These are phyloP conservation scores for Oncorhynchus mykiss DNA, from an alignment of 2,113 vertebrate species.

Conservation along the genomic window DNA sequence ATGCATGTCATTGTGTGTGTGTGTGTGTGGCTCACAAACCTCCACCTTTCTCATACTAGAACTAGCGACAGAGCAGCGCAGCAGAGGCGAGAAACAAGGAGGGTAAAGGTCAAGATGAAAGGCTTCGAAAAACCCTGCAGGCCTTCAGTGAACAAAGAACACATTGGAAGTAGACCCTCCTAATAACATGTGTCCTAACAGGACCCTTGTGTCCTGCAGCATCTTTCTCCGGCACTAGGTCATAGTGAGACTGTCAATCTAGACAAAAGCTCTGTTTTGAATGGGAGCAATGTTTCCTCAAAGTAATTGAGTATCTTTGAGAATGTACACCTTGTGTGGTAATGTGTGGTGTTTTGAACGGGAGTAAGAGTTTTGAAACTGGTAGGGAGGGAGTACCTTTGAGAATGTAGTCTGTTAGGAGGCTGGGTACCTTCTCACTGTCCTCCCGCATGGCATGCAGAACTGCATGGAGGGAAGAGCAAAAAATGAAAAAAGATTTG, in stretches of 20 bases:
- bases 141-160: too few relatives aligned
- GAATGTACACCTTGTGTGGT: too few relatives aligned
- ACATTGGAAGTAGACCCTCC: too few relatives aligned
- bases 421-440: slow-evolving; percentile 92
- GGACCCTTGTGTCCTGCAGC: too few relatives aligned
- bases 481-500: too few relatives aligned
- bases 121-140: slow-evolving; percentile 5
- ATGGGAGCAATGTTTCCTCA: too few relatives aligned
- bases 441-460: slow-evolving; percentile 96
- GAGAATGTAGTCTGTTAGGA: slow-evolving; percentile 97
- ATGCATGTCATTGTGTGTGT: slow-evolving; percentile 12
- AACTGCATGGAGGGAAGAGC: slow-evolving; percentile 67
- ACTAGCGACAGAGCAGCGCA: slow-evolving; percentile 84
- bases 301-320: too few relatives aligned
- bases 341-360: too few relatives aligned
- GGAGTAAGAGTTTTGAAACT: not conserved
- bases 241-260: not conserved
- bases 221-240: slow-evolving; percentile 11
- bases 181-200: too few relatives aligned
- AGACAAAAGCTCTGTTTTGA: too few relatives aligned
- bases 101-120: slow-evolving; percentile 56
- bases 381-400: slow-evolving; percentile 79
- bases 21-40: slow-evolving; percentile 79
- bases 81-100: slow-evolving; percentile 75
- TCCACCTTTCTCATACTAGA: slow-evolving; percentile 87